Evolutionary conservation across 2,888 invertebrate species (phyloP).

Genomic region (Polylopha cassiicola): DNA sequence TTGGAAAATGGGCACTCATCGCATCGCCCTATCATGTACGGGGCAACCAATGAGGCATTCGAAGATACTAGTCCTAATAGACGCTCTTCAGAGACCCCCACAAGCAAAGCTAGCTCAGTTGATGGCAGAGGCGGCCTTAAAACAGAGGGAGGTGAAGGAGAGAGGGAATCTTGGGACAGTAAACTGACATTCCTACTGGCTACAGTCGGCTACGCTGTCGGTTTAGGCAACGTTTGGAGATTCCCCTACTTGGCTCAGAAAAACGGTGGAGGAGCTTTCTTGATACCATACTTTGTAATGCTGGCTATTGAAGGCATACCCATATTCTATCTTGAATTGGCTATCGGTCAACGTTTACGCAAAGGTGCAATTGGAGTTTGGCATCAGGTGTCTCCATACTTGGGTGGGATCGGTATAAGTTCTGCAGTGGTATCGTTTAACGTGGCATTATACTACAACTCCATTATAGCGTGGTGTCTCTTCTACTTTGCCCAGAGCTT

Average conservation of each 20-base stretch:
- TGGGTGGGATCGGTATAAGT: conserved; percentile 94
- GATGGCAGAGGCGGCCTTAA: conserved; percentile 81
- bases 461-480: conserved; percentile 98
- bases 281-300: conserved; percentile 98
- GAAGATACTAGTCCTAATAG: conserved; percentile 70
- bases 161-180: conserved; percentile 94
- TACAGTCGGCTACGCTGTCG: conserved; percentile 96
- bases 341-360: conserved; percentile 94
- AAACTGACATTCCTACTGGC: conserved; percentile 94
- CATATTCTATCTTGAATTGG: conserved; percentile 96
- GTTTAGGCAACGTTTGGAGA: conserved; percentile 96
- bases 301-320: conserved; percentile 95
- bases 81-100: conserved; percentile 61
- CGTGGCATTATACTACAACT: conserved; percentile 97
- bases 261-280: conserved; percentile 97
- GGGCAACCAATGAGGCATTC: conserved; percentile 91
- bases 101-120: conserved; percentile 80
- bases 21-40: conserved; percentile 81
- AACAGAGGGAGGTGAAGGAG: conserved; percentile 84
- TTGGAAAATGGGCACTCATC: conserved; percentile 81
- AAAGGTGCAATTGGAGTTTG: conserved; percentile 97
- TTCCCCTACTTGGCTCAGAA: conserved; percentile 97
- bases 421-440: conserved; percentile 97
- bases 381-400: conserved; percentile 93
- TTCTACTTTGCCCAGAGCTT: conserved; percentile 97